Base-by-base conservation (phyloP, 2,797 vertebrate genomes). In the Otolemur crassicaudatus region DNA sequence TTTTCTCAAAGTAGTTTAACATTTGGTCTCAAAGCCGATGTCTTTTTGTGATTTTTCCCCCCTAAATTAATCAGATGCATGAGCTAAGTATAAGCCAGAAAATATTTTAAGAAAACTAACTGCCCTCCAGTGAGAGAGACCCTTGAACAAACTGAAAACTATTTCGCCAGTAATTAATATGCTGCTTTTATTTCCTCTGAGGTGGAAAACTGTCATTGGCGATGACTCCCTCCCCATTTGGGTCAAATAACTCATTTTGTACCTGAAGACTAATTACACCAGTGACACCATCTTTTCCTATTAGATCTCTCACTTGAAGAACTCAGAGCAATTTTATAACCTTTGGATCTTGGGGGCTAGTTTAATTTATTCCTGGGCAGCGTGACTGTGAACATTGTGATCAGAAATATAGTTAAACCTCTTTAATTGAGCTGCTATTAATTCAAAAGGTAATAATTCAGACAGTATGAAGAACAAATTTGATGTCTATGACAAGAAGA, bases 1-100 rank as follows among this genome's bases (percentile, higher is more conserved):
- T 95, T 98, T 98, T 97, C 92, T 88, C 81, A 97, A 95, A 53
- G 27, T 84, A 49, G 90, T 86, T 93, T 97, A 95, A 90, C 70
- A 97, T 90, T 69, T n/a, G 27, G 65, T 96, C 72, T 94, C 67
- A 72, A n/a, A 94, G 37, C 84, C 94, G 79, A 83, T 58, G 70
- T n/a, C 29, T 79, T 80, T 80, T 69, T 81, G 56, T 23, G 23
- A n/a, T n/a, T 8, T 20, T 34, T 58, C 17, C 69, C 27, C 6
- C 5, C 5, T 37, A 96, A 84, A 93, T 97, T 94, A 94, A 90
- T 96, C 91, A 97, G 79, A 92, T 69, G 31, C 61, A 56, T 90
- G 76, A 97, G 83, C 95, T 97, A 97, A 97, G 97, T 96, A 94
- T 91, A 96, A 97, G 76, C 7, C 49, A 91, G 40, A 70, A 96